Conservation (phyloP, 2,797 vertebrate species). For the Oreochromis grahami region DNA sequence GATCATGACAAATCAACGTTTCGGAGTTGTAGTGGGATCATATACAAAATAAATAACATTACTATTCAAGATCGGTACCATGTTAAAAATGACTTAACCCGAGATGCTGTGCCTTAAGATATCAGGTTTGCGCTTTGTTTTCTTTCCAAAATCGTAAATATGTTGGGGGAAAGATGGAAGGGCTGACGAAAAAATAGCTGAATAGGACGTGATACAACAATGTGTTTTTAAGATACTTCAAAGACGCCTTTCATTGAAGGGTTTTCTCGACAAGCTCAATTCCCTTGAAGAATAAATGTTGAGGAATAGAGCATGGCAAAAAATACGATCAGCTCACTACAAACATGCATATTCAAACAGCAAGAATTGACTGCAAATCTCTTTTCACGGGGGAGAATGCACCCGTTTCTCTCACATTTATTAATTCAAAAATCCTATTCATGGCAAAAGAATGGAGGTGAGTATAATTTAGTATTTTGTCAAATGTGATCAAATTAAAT, state of each 20-base stretch:
- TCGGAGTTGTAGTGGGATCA: conserved; percentile 20
- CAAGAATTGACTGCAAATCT: conserved; percentile 64
- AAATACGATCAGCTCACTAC: conserved; percentile 50
- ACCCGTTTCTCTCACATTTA: conserved; percentile 53
- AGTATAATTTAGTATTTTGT: conserved; percentile 76
- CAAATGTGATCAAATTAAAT: conserved; percentile 75
- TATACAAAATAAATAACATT: conserved; percentile 39
- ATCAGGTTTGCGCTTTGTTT: conserved; percentile 55
- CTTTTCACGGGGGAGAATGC: conserved; percentile 57
- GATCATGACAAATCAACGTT: conserved; percentile 66
- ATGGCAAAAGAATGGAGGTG: conserved; percentile 62
- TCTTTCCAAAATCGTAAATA: conserved; percentile 59
- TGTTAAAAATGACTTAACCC: conserved; percentile 48
- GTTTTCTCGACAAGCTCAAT: conserved; percentile 63
- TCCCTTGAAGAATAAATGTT: conserved; percentile 56
- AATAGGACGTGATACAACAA: conserved; percentile 58
- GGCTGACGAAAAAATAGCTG: conserved; percentile 35
- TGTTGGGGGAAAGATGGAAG: conserved; percentile 39
- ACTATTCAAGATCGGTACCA: conserved; percentile 48
- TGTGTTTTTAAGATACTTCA: conserved; percentile 40
- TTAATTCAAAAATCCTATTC: conserved; percentile 73
- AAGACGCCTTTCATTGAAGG: conserved; percentile 56
- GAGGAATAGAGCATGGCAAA: conserved; percentile 36
- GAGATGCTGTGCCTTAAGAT: conserved; percentile 48
- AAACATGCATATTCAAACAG: conserved; percentile 74